Percentiles rank a stretch among this genome's conserved stretches.
These are phyloP conservation scores for Ceryle rudis DNA, from an alignment of 2,797 vertebrate genomes.

Conservation along the genomic window DNA sequence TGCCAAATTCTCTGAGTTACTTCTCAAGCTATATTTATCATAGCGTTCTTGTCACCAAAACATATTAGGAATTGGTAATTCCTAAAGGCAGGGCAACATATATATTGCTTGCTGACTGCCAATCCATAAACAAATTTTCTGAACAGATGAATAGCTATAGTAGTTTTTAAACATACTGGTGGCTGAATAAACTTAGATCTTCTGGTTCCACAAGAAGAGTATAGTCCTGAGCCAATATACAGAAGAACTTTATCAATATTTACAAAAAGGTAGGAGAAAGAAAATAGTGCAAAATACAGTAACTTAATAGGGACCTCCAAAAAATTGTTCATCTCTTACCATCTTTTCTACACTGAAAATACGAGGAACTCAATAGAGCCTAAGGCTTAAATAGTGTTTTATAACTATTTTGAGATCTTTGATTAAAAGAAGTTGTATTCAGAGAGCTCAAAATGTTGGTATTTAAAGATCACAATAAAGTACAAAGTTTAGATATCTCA, in stretches of 20 bases:
- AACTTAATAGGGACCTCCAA: neutral
- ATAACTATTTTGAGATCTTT: neutral
- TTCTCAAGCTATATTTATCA: neutral
- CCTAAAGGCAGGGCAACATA: neutral
- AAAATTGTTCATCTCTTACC: neutral
- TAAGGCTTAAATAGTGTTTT: neutral
- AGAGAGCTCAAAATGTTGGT: neutral
- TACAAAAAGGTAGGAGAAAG: neutral
- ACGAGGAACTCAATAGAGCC: neutral
- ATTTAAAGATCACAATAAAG: neutral
- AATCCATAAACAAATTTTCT: neutral
- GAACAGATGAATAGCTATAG: neutral
- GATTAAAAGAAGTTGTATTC: neutral
- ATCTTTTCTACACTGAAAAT: neutral
- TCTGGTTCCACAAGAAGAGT: neutral
- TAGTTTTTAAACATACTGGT: neutral
- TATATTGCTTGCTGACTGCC: neutral
- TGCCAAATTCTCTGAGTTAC: neutral
- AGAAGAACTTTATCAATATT: neutral
- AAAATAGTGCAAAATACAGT: neutral
- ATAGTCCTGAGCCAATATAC: neutral
- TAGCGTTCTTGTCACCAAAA: neutral
- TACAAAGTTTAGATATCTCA: neutral
- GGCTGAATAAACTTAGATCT: neutral
- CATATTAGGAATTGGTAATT: neutral